These are phyloP conservation scores for Lathronympha strigana DNA, from an alignment of 2,888 invertebrate genomes.

Conservation along the genomic window DNA sequence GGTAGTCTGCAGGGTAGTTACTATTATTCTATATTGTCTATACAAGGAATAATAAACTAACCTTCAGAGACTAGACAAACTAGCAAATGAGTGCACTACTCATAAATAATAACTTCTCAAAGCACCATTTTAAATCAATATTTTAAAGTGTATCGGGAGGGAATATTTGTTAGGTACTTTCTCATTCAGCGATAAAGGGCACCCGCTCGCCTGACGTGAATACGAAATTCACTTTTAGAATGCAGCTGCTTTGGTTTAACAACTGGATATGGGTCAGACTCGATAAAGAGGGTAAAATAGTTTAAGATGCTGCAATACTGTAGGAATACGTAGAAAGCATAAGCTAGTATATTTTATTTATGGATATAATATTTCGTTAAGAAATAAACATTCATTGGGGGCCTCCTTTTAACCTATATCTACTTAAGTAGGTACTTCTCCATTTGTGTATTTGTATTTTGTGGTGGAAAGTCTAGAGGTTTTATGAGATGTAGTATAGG, in stretches of 20 bases:
- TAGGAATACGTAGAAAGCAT: not conserved
- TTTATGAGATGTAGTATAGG: too few species aligned
- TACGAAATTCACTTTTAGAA: slow-evolving; percentile 23
- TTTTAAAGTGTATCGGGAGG: slow-evolving; percentile 5
- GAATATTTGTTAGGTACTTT: slow-evolving; percentile 18
- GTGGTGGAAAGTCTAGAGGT: too few species aligned
- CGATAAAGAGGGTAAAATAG: not conserved
- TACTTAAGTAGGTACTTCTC: too few species aligned
- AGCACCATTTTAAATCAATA: slow-evolving; percentile 24
- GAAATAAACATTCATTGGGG: too few species aligned
- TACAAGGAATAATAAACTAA: not conserved
- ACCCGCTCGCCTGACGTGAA: slow-evolving; percentile 23
- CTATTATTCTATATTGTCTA: not conserved
- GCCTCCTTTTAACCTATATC: too few species aligned
- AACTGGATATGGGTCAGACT: slow-evolving; percentile 11
- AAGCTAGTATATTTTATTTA: too few species aligned
- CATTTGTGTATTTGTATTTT: too few species aligned
- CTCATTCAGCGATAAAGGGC: slow-evolving; percentile 26
- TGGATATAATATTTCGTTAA: too few species aligned
- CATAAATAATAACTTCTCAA: slow-evolving; percentile 16
- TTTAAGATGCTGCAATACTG: not conserved
- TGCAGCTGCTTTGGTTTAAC: slow-evolving; percentile 19
- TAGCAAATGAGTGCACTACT: not conserved
- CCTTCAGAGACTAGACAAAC: not conserved
- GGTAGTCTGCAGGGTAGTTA: too few species aligned